Percentiles rank a stretch among this genome's conserved stretches.
Conservation (phyloP, 2,888 invertebrate species). For the Hanleya hanleyi region DNA sequence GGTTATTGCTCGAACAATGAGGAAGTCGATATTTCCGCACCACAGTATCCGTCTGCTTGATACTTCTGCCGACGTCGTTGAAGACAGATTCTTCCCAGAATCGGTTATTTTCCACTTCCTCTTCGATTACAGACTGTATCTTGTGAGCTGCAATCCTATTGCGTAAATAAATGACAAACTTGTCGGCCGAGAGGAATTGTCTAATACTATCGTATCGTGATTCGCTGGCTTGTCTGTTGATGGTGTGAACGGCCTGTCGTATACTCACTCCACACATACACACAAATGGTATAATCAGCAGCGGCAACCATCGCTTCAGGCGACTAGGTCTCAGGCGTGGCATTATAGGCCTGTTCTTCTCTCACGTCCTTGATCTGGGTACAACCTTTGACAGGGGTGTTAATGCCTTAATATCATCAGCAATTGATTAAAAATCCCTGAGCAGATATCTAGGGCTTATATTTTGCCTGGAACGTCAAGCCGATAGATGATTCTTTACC, state of each 20-base stretch:
- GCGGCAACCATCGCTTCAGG: too few species aligned
- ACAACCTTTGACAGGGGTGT: too few species aligned
- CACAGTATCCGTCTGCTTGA: not conserved
- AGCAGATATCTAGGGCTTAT: too few species aligned
- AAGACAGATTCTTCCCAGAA: not conserved
- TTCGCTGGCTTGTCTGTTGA: not conserved
- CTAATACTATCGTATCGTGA: not conserved
- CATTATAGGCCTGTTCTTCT: too few species aligned
- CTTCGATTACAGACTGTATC: not conserved
- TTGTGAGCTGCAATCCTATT: not conserved
- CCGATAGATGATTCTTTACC: too few species aligned
- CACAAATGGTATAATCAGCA: not conserved
- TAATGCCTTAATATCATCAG: too few species aligned
- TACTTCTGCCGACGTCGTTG: not conserved
- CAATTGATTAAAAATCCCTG: too few species aligned
- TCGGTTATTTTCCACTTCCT: not conserved
- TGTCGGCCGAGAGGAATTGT: not conserved
- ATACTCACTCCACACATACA: not conserved
- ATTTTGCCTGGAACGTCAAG: too few species aligned
- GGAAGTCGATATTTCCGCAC: not conserved
- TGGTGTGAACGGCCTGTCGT: not conserved
- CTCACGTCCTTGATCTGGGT: too few species aligned
- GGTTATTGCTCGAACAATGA: not conserved
- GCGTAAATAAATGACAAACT: not conserved
- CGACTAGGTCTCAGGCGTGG: too few species aligned